Conservation (phyloP, 2,797 vertebrate species). For the Danio tinwini region DNA sequence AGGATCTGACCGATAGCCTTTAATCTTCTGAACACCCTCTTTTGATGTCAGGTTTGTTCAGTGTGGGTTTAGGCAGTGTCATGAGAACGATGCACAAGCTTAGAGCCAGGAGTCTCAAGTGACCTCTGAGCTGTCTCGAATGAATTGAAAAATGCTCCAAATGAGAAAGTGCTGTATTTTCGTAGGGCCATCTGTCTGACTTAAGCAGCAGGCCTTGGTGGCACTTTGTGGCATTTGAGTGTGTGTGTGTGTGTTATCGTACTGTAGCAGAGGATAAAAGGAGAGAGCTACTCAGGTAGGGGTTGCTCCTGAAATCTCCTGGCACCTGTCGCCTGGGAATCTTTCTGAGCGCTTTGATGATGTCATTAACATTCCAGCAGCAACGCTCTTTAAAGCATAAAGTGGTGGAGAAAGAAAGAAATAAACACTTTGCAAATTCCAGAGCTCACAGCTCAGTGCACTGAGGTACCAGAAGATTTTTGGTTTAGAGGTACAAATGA, state of each 20-base stretch:
- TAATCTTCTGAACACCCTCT: slow-evolving; percentile 40
- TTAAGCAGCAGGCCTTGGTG: slow-evolving; percentile 36
- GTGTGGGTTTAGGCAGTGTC: slow-evolving; percentile 5
- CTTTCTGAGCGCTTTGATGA: slow-evolving; percentile 56
- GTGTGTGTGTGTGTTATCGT: slow-evolving; percentile 33
- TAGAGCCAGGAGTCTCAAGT: slow-evolving; percentile 36
- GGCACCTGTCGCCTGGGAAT: slow-evolving; percentile 58
- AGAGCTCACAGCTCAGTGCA: slow-evolving; percentile 13
- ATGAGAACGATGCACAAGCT: slow-evolving; percentile 26
- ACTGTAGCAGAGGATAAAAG: slow-evolving; percentile 51
- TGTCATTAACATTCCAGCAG: slow-evolving; percentile 58
- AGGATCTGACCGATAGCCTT: slow-evolving; percentile 42
- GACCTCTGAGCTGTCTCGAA: slow-evolving; percentile 36
- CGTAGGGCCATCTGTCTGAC: slow-evolving; percentile 31
- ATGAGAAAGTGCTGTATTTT: slow-evolving; percentile 9
- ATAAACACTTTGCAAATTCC: slow-evolving; percentile 31
- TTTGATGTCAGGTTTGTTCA: slow-evolving; percentile 49
- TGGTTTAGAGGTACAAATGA: slow-evolving; percentile 36
- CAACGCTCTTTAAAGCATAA: slow-evolving; percentile 33
- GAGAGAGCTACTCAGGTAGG: slow-evolving; percentile 42
- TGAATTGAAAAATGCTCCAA: slow-evolving; percentile 31
- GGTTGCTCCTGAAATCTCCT: slow-evolving; percentile 55
- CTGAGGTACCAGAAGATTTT: slow-evolving; percentile 14
- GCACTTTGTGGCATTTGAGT: slow-evolving; percentile 26
- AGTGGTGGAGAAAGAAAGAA: slow-evolving; percentile 17